These are phyloP conservation scores for Idaea aversata DNA, from an alignment of 2,888 invertebrate species.

Conservation along the genomic window DNA sequence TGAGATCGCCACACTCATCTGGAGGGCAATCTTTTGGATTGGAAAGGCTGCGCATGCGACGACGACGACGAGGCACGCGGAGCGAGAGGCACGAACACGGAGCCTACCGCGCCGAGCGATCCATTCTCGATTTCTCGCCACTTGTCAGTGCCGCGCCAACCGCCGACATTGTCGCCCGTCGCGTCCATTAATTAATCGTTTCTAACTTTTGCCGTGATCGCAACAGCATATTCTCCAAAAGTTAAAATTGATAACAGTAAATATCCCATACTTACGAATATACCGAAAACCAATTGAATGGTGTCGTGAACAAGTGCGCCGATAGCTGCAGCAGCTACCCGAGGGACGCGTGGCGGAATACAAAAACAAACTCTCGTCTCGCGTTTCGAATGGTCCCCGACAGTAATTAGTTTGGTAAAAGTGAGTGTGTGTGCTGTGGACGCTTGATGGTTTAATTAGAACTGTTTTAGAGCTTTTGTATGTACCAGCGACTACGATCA, in stretches of 20 bases:
- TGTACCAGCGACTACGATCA: conserved; percentile 45
- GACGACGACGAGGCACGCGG: conserved; percentile 57
- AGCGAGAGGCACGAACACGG: conserved; percentile 58
- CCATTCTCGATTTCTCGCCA: conserved; percentile 59
- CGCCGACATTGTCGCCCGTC: conserved; percentile 52
- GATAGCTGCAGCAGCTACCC: conserved; percentile 8
- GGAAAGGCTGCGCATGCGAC: conserved; percentile 41
- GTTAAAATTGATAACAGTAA: conserved; percentile 48
- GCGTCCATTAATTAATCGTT: conserved; percentile 36
- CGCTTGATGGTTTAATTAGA: conserved; percentile 69
- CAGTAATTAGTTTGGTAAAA: conserved; percentile 75
- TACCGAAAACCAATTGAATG: conserved; percentile 47
- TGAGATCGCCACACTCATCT: conserved; percentile 53
- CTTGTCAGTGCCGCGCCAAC: conserved; percentile 65
- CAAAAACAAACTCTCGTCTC: conserved; percentile 68
- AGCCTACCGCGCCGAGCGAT: conserved; percentile 35
- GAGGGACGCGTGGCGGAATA: conserved; percentile 64
- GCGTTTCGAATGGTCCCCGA: conserved; percentile 65
- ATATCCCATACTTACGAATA: conserved; percentile 52
- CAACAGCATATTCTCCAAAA: conserved; percentile 47
- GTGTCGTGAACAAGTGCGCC: conserved; percentile 58
- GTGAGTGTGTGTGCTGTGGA: conserved; percentile 75
- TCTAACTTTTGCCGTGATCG: conserved; percentile 42
- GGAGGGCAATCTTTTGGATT: conserved; percentile 36
- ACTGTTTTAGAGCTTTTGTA: conserved; percentile 62